phyloP scores from a whole-genome alignment of 2,113 vertebrate species.

The Neomonachus schauinslandi region DNA sequence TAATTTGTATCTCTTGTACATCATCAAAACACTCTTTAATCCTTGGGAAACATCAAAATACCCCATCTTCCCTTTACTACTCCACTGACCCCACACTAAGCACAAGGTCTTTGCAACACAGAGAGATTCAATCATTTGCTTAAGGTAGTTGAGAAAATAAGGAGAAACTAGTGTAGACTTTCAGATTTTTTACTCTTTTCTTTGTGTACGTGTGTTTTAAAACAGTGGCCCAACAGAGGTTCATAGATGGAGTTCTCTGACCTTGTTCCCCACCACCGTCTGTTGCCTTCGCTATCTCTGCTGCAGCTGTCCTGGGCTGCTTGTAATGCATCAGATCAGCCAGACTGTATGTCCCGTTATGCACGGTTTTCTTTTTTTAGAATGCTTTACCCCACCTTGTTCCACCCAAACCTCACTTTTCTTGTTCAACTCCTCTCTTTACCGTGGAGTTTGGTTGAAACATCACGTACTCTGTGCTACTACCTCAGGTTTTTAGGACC shows the following conservation, averaged over 20 bases:
- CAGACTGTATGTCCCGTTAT: not conserved
- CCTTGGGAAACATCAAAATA: not conserved
- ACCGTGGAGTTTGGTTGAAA: not conserved
- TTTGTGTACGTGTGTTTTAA: not conserved
- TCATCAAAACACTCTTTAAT: not conserved
- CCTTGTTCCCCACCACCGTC: not conserved
- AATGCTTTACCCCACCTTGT: not conserved
- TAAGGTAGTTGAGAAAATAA: not conserved
- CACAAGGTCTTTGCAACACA: not conserved
- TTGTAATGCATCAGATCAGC: not conserved
- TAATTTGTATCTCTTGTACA: not conserved
- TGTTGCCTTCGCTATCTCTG: rapidly evolving
- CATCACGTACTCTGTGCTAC: not conserved
- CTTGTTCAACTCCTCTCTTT: not conserved
- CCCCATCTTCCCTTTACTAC: not conserved
- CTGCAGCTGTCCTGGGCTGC: not conserved
- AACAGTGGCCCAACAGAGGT: not conserved
- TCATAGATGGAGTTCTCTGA: not conserved
- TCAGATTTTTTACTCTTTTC: not conserved
- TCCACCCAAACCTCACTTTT: not conserved
- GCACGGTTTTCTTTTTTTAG: not conserved
- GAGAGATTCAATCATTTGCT: not conserved
- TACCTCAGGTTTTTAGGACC: not conserved
- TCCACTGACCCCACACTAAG: not conserved
- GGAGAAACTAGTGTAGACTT: not conserved